Base-by-base conservation (phyloP, 2,113 vertebrate species). In the Sprattus sprattus region DNA sequence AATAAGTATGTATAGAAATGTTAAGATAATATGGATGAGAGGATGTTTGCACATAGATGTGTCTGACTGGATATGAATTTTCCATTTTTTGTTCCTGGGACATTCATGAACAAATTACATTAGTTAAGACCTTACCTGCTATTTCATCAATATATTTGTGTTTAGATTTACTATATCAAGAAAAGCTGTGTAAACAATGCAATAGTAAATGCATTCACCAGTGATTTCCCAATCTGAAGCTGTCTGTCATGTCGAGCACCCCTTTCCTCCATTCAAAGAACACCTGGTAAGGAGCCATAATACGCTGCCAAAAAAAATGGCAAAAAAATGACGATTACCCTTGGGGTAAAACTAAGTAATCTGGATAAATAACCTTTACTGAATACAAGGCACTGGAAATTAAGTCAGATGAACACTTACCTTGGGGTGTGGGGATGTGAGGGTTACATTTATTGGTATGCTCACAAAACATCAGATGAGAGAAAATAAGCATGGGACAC, bases 251-350 rank as follows among this genome's bases (percentile, higher is more conserved):
- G 71, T 78, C 28, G 15, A 39, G 15, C 71, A 78, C 71, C 5
- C 71, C 52, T 71, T 71, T 71, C 64, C 28, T 71, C 64, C 25
- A 28, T 71, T 78, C 71, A 28, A 11, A 67, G 64, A 67, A 67
- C 64, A 39, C 71, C 71, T 78, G 71, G 71, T 78, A 39, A 39
- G 71, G 71, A 78, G 11, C 28, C 71, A 78, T 39, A 32, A 78
- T 39, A 78, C 39, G 71, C 28, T 25, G 64, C 64, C 64, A 71
- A 71, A 71, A n/a, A n/a, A n/a, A n/a, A n/a, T n/a, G n/a, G n/a
- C n/a, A n/a, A n/a, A n/a, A n/a, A 16, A 44, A 32, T 11, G 4
- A 32, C 15, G 71, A 78, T 78, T 78, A 28, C 32, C 71, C 71
- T 39, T 11, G 71, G 15, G 71, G 2, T 16, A 39, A 4, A 15